phyloP scores from a whole-genome alignment of 53 echinoderm and acorn worm genomes.

The Hippasteria phrygiana region DNA sequence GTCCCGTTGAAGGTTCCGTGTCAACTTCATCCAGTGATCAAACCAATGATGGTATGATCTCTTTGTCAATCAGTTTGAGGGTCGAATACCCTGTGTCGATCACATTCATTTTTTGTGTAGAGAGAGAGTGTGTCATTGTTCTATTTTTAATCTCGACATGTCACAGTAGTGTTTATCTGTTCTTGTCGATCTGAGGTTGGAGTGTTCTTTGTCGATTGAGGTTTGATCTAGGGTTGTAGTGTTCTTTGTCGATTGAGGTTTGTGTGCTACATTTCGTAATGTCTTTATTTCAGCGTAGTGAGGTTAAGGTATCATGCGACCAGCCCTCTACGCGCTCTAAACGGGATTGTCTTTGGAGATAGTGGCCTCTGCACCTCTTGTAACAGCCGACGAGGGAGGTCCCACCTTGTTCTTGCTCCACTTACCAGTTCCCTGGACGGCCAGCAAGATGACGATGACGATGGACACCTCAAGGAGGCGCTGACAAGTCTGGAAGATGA shows the following conservation, averaged over 20 bases:
- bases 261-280: neutral
- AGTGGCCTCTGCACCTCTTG: neutral
- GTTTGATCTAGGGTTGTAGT: neutral
- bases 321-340: neutral
- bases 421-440: conserved; percentile 68
- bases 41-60: too few relatives aligned
- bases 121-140: too few relatives aligned
- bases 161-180: too few relatives aligned
- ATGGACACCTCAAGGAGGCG: conserved; percentile 73
- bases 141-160: too few relatives aligned
- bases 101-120: too few relatives aligned
- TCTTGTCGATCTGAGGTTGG: too few relatives aligned
- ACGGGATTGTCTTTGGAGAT: conserved; percentile 10
- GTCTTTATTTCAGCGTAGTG: too few relatives aligned
- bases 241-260: neutral
- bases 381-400: conserved; percentile 35
- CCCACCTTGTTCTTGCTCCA: conserved; percentile 35
- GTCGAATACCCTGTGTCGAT: too few relatives aligned
- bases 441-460: conserved; percentile 66
- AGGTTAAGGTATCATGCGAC: too few relatives aligned
- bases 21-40: too few relatives aligned
- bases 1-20: too few relatives aligned
- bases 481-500: conserved; percentile 70
- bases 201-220: neutral
- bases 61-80: too few relatives aligned